Percentiles rank a stretch among this genome's conserved stretches.
Conservation (phyloP, 2,888 invertebrate genomes). For the Stratiomys singularior region DNA sequence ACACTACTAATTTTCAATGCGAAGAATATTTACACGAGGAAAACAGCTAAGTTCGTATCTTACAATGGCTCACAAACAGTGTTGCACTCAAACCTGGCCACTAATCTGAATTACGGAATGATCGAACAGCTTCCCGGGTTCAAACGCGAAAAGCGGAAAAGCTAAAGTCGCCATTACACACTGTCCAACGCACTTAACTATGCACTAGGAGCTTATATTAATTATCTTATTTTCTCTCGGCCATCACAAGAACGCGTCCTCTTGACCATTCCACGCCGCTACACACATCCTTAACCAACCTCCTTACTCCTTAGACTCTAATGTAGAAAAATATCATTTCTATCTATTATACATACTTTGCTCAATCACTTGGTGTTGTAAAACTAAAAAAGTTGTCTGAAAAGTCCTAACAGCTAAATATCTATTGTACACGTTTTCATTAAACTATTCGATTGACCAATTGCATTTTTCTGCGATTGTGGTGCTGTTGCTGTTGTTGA, state of each 20-base stretch:
- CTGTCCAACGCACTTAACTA: neutral
- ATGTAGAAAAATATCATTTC: conserved; percentile 31
- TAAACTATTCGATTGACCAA: conserved; percentile 69
- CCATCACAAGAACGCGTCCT: neutral
- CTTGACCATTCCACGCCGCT: neutral
- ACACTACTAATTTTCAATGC: neutral
- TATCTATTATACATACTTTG: neutral
- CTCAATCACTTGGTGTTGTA: conserved; percentile 38
- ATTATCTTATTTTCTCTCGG: neutral
- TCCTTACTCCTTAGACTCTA: neutral
- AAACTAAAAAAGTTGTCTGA: neutral
- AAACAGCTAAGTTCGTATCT: neutral
- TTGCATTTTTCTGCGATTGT: conserved; percentile 72
- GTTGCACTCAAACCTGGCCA: too few relatives aligned
- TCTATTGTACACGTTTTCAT: neutral
- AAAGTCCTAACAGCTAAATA: neutral
- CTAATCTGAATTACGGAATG: too few relatives aligned
- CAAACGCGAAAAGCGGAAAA: too few relatives aligned
- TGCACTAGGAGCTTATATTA: neutral
- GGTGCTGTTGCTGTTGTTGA: conserved; percentile 61
- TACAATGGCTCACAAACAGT: neutral
- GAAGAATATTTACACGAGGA: neutral
- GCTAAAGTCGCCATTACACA: too few relatives aligned
- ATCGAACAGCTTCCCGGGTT: too few relatives aligned
- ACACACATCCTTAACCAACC: conserved; percentile 3